Evolutionary conservation across 2,888 invertebrate species (phyloP).

Genomic region (Coelopa pilipes): DNA sequence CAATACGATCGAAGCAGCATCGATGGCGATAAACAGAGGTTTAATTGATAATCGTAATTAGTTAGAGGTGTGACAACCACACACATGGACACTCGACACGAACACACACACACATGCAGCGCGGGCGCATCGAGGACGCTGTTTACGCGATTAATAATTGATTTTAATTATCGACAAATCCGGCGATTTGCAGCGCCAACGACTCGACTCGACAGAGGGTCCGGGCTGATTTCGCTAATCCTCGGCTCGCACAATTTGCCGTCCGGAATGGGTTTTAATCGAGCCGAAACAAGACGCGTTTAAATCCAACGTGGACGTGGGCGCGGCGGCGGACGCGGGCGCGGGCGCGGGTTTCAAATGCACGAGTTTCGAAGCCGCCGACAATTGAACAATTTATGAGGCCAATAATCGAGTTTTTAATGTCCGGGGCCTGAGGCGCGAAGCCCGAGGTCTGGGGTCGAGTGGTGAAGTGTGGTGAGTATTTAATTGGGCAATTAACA

Average conservation of each 20-base stretch:
- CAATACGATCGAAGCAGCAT: too few species aligned
- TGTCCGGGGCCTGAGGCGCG: too few species aligned
- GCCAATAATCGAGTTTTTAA: too few species aligned
- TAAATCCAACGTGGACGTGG: too few species aligned
- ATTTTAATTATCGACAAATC: conserved; percentile 43
- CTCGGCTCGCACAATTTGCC: background rate
- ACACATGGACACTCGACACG: conserved; percentile 1
- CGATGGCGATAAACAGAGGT: too few species aligned
- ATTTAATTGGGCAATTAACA: conserved; percentile 25
- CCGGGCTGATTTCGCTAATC: background rate
- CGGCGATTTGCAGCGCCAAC: background rate
- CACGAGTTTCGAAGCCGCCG: background rate
- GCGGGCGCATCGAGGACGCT: background rate
- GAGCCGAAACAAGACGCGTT: too few species aligned
- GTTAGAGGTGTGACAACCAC: conserved; percentile 10
- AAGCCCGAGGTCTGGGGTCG: too few species aligned
- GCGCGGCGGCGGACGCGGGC: background rate
- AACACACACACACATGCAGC: conserved; percentile 1
- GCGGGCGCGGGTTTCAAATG: too few species aligned
- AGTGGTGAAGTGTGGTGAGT: conserved; percentile 20
- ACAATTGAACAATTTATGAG: background rate
- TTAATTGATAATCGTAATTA: background rate
- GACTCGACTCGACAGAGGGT: background rate
- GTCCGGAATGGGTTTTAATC: too few species aligned
- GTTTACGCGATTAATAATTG: conserved; percentile 52